Evolutionary conservation across 2,888 invertebrate species (phyloP), one percentile per base, ranked within the genome.

Genomic region (Electrophaes corylata): DNA sequence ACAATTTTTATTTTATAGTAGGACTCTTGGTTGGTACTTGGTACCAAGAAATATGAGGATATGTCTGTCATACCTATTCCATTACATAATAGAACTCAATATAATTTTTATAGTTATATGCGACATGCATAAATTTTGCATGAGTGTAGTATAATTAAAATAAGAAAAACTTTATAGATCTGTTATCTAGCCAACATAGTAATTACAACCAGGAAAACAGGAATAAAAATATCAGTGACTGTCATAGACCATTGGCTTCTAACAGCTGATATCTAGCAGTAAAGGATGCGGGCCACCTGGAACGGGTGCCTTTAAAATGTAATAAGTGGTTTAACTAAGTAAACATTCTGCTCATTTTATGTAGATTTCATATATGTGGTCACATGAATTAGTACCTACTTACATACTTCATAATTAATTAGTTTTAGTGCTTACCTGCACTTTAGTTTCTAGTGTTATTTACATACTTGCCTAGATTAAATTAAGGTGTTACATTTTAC

Each of bases 261-360:
- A 60, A 47, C 60, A 60, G 60, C 60, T 60, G 60, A 48, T 55
- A 37, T 23, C 43, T 48, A 19, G 20, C 39, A 29, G 39, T 31
- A 52, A 49, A 57, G 31, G 53, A 66, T 61, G 59, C 64, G 62
- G 64, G 62, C 64, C 62, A 64, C 64, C 66, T 62, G 66, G 43
- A 52, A 41, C 29, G 33, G 33, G 31, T 44, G 43, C 33, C 51
- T 57, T 37, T 54, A 48, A 53, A 49, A 12, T 50, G 40, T 53
- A 57, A 60, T 50, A 62, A 62, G 55, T 51, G 33, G 47, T 52
- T 55, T 57, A 66, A 49, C 57, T 57, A 55, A 50, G 61, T 45
- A 56, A 60, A 60, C 56, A 40, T 46, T 57, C 47, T 55, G 46
- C 54, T 47, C 48, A 47, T 40, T 57, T 48, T 52, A 51, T 47